Conservation (phyloP, 1,140 invertebrate species). For the Zaprionus gabonicus region DNA sequence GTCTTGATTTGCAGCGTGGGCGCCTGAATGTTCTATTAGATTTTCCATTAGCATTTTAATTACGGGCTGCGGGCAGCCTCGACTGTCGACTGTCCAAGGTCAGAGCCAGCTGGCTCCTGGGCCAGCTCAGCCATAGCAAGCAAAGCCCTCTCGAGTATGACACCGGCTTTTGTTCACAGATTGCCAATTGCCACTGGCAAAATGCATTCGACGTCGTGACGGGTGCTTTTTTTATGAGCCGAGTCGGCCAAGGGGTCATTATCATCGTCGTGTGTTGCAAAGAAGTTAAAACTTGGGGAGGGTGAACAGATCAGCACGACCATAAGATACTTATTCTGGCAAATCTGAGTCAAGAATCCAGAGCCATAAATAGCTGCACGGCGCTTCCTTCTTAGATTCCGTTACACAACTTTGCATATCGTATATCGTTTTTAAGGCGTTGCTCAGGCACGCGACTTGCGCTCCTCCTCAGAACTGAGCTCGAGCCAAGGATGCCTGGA, state of each 20-base stretch:
- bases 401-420: slow-evolving; percentile 22
- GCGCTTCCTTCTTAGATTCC: slow-evolving; percentile 21
- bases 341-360: neutral
- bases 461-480: slow-evolving; percentile 24
- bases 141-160: neutral
- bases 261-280: neutral
- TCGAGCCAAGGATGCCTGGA: slow-evolving; percentile 15
- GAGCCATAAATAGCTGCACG: neutral
- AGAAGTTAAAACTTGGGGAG: neutral
- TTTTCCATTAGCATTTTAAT: slow-evolving; percentile 62
- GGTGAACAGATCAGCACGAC: neutral
- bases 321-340: neutral
- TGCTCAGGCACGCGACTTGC: slow-evolving; percentile 48
- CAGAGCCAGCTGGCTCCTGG: neutral
- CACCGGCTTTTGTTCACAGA: neutral
- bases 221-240: neutral
- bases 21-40: slow-evolving; percentile 31
- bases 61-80: slow-evolving; percentile 19
- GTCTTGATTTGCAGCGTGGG: slow-evolving; percentile 19
- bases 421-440: slow-evolving; percentile 6
- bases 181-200: neutral
- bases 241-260: neutral
- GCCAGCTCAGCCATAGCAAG: neutral
- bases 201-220: neutral
- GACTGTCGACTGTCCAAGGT: slow-evolving; percentile 4